Conservation (phyloP, 2,888 invertebrate species). For the Laspeyria flexula region DNA sequence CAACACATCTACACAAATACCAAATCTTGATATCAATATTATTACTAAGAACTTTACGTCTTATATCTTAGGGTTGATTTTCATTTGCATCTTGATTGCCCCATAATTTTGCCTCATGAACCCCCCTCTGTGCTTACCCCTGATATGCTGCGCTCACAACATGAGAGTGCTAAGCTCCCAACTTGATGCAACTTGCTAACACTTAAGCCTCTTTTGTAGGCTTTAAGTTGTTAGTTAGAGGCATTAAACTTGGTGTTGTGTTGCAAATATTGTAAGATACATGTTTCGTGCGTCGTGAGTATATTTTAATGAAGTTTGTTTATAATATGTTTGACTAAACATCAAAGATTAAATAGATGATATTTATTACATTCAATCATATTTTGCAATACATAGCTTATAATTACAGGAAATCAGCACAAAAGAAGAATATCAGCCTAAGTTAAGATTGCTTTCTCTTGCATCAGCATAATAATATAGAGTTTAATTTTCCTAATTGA, state of each 20-base stretch:
- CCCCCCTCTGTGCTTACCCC: not conserved
- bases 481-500: too few species aligned
- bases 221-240: slow-evolving; percentile 35
- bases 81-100: too few species aligned
- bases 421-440: too few species aligned
- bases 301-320: not conserved
- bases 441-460: too few species aligned
- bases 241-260: slow-evolving; percentile 20
- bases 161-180: slow-evolving; percentile 30
- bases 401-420: too few species aligned
- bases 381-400: not conserved
- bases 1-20: too few species aligned
- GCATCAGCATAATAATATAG: too few species aligned
- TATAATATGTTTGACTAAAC: not conserved
- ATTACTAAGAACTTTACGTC: too few species aligned
- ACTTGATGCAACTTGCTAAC: slow-evolving; percentile 36
- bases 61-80: too few species aligned
- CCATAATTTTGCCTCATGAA: too few species aligned
- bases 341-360: too few species aligned
- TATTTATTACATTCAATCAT: not conserved
- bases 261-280: slow-evolving; percentile 15
- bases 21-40: too few species aligned
- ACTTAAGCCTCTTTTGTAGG: slow-evolving; percentile 44
- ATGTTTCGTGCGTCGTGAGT: not conserved
- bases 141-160: slow-evolving; percentile 28